Evolutionary conservation across 2,888 invertebrate genomes (phyloP).

Genomic region (Catocala sponsa): DNA sequence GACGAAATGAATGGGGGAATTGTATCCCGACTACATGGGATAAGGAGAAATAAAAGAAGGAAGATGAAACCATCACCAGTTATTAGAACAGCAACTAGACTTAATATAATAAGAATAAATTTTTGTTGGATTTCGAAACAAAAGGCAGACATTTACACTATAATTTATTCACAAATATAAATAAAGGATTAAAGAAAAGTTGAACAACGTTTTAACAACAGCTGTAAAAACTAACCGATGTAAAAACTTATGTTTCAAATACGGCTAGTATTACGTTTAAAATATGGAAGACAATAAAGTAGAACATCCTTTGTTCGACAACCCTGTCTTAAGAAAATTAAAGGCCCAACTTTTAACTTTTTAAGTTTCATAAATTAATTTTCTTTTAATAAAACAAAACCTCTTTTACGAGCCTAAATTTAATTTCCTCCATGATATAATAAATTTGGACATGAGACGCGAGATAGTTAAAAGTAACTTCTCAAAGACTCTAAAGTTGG

Average conservation of each 20-base stretch:
- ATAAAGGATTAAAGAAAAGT: too few relatives aligned
- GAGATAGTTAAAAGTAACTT: neutral
- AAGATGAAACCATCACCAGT: too few relatives aligned
- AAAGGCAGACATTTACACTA: too few relatives aligned
- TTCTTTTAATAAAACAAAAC: conserved; percentile 30
- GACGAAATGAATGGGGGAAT: too few relatives aligned
- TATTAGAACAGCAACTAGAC: too few relatives aligned
- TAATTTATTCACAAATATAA: neutral
- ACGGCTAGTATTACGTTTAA: conserved; percentile 1
- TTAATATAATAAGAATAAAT: too few relatives aligned
- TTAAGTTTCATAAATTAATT: conserved; percentile 37
- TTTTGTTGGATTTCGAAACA: too few relatives aligned
- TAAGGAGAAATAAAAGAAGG: too few relatives aligned
- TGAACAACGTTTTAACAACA: neutral
- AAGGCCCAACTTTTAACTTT: conserved; percentile 19
- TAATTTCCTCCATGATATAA: conserved; percentile 30
- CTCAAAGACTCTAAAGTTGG: neutral
- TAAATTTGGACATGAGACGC: neutral
- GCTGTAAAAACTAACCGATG: neutral
- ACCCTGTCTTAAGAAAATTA: conserved; percentile 23
- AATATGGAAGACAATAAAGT: conserved; percentile 11
- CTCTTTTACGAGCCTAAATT: conserved; percentile 25
- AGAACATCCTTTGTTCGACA: conserved; percentile 18
- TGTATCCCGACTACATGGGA: too few relatives aligned
- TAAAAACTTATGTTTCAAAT: neutral